Percentiles rank a stretch among this genome's conserved stretches.
Evolutionary conservation across 2,797 vertebrate genomes (phyloP).

Genomic region (Tapera naevia): DNA sequence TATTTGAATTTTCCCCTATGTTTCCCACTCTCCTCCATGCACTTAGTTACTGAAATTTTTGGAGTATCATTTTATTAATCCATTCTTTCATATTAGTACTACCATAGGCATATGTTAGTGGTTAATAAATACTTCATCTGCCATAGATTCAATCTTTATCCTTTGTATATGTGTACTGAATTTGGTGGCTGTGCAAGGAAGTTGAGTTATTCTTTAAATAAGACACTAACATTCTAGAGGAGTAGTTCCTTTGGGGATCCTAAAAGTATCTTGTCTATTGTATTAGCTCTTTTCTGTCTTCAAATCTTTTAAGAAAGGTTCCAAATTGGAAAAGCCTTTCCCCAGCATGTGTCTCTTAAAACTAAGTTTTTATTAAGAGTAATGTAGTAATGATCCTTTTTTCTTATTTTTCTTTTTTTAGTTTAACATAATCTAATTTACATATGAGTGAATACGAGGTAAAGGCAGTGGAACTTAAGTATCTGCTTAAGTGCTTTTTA

Average conservation of each 20-base stretch:
- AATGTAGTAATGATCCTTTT: not conserved
- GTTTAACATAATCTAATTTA: not conserved
- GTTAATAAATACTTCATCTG: slow-evolving; percentile 27
- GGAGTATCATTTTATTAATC: slow-evolving; percentile 7
- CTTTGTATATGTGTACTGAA: slow-evolving; percentile 6
- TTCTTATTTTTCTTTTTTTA: not conserved
- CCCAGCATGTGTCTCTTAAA: not conserved
- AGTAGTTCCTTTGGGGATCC: slow-evolving; percentile 10
- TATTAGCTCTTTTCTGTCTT: slow-evolving; percentile 2
- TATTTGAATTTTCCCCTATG: not conserved
- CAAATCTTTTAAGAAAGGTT: not conserved
- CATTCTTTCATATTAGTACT: not conserved
- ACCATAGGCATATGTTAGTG: slow-evolving; percentile 3
- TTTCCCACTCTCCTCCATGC: not conserved
- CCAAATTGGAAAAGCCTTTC: not conserved
- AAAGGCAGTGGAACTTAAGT: not conserved
- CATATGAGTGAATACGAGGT: not conserved
- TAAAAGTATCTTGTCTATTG: not conserved
- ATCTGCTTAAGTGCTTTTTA: not conserved
- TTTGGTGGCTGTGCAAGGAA: slow-evolving; percentile 26
- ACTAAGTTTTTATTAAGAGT: not conserved
- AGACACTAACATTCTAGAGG: not conserved
- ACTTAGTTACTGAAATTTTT: slow-evolving; percentile 24
- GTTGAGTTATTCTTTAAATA: slow-evolving; percentile 30
- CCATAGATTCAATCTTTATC: slow-evolving; percentile 29